These are phyloP conservation scores for Pogonophryne albipinna DNA, from an alignment of 2,797 vertebrate genomes.

Conservation along the genomic window DNA sequence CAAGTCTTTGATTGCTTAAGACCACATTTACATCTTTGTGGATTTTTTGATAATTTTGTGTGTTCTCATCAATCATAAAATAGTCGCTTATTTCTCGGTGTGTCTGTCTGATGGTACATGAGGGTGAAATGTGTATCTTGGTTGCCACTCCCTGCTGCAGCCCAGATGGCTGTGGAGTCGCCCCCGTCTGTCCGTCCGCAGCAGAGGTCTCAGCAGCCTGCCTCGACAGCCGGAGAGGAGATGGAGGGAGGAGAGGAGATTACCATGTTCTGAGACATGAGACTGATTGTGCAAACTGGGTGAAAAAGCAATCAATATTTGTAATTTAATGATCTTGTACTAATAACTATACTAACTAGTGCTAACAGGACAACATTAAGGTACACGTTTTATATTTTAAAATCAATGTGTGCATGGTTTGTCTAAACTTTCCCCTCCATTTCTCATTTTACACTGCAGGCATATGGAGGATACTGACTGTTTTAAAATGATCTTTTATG, in stretches of 20 bases:
- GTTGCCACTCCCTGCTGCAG: constrained; percentile 64
- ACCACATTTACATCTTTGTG: constrained; percentile 10
- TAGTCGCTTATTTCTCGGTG: constrained; percentile 1
- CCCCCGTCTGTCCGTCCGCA: constrained; percentile 17
- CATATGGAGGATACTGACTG: neutral
- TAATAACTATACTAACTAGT: neutral
- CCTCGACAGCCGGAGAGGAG: constrained; percentile 62
- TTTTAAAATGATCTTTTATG: neutral
- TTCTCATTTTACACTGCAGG: neutral
- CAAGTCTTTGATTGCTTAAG: constrained; percentile 19
- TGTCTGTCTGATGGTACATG: constrained; percentile 18
- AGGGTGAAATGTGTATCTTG: constrained; percentile 28
- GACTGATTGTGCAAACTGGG: constrained; percentile 22
- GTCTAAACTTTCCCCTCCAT: neutral
- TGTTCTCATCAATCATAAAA: neutral
- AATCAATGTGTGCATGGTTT: neutral
- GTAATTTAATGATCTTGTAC: neutral
- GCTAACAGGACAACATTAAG: neutral
- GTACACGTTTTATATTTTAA: neutral
- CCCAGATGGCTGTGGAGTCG: constrained; percentile 74
- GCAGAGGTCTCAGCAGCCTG: constrained; percentile 67
- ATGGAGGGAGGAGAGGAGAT: constrained; percentile 59
- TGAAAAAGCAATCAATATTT: constrained; percentile 38
- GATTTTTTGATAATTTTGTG: neutral
- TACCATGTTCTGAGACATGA: constrained; percentile 44